Base-by-base conservation (phyloP, 2,797 vertebrate genomes). In the Gadopsis bispinosus region DNA sequence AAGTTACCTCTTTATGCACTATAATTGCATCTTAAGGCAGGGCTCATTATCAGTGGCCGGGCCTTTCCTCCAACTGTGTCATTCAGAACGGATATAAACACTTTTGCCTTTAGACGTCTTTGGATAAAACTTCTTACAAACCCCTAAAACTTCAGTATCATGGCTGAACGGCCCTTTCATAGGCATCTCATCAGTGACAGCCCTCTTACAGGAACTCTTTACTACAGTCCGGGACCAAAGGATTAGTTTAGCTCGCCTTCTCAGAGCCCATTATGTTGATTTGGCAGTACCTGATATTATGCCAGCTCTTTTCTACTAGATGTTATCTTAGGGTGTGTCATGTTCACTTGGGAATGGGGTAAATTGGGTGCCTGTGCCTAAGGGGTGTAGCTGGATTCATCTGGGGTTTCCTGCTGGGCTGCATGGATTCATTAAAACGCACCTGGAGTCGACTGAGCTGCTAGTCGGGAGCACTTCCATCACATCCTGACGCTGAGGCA, bases 371-470 rank as follows among this genome's bases (percentile, higher is more conserved):
- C 12, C 61, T 19, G 48, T 54, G 77, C 60, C 63, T 59, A 10
- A 35, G 68, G 67, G 22, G 5, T 47, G 39, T 54, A 22, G 53
- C 50, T 62, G 39, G 26, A 80, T 65, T 77, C 61, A 61, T 51
- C 59, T 19, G 65, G 35, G 51, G 17, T 55, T 73, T 79, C 61
- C 77, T 73, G 68, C 64, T 39, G 47, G 29, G 62, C 74, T 69
- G 41, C 64, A 45, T 45, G 50, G 55, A n/a, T n/a, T n/a, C n/a
- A 66, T 72, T 72, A 77, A 59, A 79, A 81, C 56, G 58, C 72
- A 68, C 58, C 62, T 60, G 51, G 19, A 71, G 29, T 72, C 60
- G 26, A 41, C 56, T 0, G 48, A 22, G 50, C 4, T 10, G 56
- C 22, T 37, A 16, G 74, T 70, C 5, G 1, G 55, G 31, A 54